Evolutionary conservation across 2,113 vertebrate genomes (phyloP), one percentile per base, ranked within the genome.

Genomic region (Acrocephalus arundinaceus): DNA sequence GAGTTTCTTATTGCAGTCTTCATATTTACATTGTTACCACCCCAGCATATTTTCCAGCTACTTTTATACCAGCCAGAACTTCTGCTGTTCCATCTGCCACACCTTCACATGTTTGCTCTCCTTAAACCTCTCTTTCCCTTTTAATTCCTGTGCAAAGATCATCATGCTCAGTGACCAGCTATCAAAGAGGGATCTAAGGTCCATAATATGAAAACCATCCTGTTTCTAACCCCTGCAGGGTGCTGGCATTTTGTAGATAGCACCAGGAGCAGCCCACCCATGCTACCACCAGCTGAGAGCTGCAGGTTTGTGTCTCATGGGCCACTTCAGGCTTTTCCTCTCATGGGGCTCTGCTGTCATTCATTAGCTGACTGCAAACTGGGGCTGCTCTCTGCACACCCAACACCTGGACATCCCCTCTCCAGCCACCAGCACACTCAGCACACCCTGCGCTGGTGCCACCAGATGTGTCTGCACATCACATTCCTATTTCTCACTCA

Each of bases 391-490:
- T 73, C 45, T 46, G 23, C 27, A 68, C 41, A 48, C 3, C n/a
- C 45, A 11, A 22, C 24, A 31, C 22, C 10, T 7, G 31, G 51
- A 49, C 3, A 43, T 1, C 10, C 2, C 0, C 15, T 81, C 2
- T 16, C 6, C 77, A 89, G 49, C 18, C 41, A 39, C 24, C 74
- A 48, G 39, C 17, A 54, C 3, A 7, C 10, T 46, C 76, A 78
- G 39, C 20, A 30, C 45, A 46, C 15, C n/a, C 72, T 37, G 39
- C 74, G 52, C 12, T 10, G 20, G 10, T 71, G 45, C 18, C 59
- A 45, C 67, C 76, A 58, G 41, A 24, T 46, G 23, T 31, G 51
- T 31, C 43, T 58, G 35, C 48, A 17, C 1, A 1, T 16, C 41
- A 37, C 23, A 6, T 43, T 35, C 28, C 17, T 48, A 3, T 28